Conservation (phyloP, 64 coral and sea anemone genomes). For the Cladopsammia gracilis region DNA sequence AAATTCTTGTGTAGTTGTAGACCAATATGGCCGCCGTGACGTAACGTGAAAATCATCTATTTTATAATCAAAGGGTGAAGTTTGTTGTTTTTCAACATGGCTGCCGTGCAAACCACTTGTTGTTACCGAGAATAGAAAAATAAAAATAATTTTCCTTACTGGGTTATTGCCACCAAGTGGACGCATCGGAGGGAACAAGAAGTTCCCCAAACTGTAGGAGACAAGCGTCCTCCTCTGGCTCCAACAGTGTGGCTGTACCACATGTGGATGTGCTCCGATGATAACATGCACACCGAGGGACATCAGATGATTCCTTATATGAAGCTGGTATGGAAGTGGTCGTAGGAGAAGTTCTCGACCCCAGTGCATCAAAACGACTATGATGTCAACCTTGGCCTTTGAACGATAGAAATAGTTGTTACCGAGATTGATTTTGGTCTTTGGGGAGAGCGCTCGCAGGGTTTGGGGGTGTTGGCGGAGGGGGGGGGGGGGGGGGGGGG, state of each 20-base stretch:
- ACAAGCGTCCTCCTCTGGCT: background rate
- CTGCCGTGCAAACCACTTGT: background rate
- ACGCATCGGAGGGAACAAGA: background rate
- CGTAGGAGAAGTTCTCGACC: background rate
- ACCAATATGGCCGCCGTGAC: too few relatives aligned
- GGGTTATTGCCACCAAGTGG: background rate
- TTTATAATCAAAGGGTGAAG: too few relatives aligned
- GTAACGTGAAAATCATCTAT: too few relatives aligned
- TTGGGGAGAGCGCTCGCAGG: too few relatives aligned
- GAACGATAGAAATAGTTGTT: background rate
- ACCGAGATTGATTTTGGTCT: too few relatives aligned
- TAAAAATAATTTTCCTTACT: background rate
- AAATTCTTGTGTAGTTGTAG: too few relatives aligned
- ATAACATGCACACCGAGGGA: conserved; percentile 28
- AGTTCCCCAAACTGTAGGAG: conserved; percentile 6
- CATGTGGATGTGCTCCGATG: conserved; percentile 12
- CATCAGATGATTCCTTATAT: background rate
- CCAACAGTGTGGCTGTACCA: background rate
- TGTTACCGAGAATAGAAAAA: too few relatives aligned
- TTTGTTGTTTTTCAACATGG: background rate
- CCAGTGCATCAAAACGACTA: conserved; percentile 42
- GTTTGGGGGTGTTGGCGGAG: too few relatives aligned
- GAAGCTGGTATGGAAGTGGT: background rate
- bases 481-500: too few relatives aligned
- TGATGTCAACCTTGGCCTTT: conserved; percentile 27